Percentiles rank a stretch among this genome's conserved stretches.
Conservation (phyloP, 2,113 vertebrate species). For the Bubalus kerabau region DNA sequence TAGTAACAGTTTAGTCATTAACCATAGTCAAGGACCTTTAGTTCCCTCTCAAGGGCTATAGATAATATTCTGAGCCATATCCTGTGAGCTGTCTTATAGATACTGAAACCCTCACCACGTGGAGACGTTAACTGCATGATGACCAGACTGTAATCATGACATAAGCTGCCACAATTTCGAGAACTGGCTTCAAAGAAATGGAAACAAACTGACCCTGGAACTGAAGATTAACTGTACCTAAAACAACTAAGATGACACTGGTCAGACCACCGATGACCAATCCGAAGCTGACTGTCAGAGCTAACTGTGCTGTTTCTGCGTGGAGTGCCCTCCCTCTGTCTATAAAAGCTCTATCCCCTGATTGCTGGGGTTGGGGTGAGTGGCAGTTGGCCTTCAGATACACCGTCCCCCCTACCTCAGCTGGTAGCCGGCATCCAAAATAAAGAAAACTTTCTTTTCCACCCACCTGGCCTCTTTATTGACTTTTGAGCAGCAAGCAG, state of each 20-base stretch:
- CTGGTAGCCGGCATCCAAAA: not conserved
- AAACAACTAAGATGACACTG: not conserved
- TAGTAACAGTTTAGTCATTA: not conserved
- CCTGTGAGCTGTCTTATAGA: not conserved
- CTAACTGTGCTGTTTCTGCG: not conserved
- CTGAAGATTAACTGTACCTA: not conserved
- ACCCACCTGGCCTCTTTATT: not conserved
- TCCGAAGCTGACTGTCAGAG: not conserved
- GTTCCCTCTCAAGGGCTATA: not conserved
- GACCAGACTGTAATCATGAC: not conserved
- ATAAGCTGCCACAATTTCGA: not conserved
- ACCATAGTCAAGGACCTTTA: not conserved
- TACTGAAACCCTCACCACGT: not conserved
- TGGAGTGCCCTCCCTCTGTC: not conserved
- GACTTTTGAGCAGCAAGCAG: not conserved
- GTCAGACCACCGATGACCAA: not conserved
- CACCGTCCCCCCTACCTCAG: accelerated
- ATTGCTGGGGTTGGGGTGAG: not conserved
- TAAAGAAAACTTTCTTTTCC: not conserved
- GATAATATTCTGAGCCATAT: not conserved
- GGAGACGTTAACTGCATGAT: not conserved
- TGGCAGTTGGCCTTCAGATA: not conserved
- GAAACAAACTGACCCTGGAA: not conserved
- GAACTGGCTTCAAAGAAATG: not conserved
- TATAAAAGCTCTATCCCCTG: not conserved